Conservation (phyloP, 2,113 vertebrate species). For the Enhydra lutris region DNA sequence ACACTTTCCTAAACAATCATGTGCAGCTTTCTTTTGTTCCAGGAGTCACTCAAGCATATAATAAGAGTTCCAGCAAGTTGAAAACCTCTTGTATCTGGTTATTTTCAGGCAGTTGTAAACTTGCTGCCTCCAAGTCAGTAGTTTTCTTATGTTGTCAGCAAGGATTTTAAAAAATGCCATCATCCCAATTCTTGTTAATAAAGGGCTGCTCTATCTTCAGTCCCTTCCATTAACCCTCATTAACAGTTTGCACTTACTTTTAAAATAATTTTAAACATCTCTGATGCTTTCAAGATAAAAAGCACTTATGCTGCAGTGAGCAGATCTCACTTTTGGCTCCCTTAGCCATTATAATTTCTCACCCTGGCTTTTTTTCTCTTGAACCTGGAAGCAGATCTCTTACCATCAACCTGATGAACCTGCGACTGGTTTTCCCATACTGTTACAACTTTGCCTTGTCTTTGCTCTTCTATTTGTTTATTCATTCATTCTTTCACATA, state of each 20-base stretch:
- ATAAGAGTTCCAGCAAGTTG: slow-evolving; percentile 68
- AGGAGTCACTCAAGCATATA: slow-evolving; percentile 66
- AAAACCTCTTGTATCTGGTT: slow-evolving; percentile 69
- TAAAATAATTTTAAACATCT: slow-evolving; percentile 43
- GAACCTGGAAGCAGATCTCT: background rate
- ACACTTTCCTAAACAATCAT: slow-evolving; percentile 63
- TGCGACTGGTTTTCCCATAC: background rate
- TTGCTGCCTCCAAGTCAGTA: slow-evolving; percentile 51
- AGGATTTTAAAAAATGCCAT: slow-evolving; percentile 6
- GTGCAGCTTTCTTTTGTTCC: slow-evolving; percentile 65
- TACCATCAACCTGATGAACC: background rate
- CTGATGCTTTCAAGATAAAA: slow-evolving; percentile 10
- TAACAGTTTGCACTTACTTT: slow-evolving; percentile 46
- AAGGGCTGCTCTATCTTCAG: slow-evolving; percentile 14
- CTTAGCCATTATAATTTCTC: background rate
- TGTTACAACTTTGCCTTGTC: background rate
- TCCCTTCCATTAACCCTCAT: slow-evolving; percentile 50
- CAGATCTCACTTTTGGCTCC: background rate
- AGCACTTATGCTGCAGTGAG: background rate
- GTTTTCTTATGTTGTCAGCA: slow-evolving; percentile 56
- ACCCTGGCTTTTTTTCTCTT: background rate
- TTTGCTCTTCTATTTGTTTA: background rate
- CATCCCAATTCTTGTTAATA: slow-evolving; percentile 25
- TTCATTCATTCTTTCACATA: background rate
- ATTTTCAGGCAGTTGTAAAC: slow-evolving; percentile 68